These are phyloP conservation scores for Mellilla xanthometata DNA, from an alignment of 2,888 invertebrate genomes.

Conservation along the genomic window DNA sequence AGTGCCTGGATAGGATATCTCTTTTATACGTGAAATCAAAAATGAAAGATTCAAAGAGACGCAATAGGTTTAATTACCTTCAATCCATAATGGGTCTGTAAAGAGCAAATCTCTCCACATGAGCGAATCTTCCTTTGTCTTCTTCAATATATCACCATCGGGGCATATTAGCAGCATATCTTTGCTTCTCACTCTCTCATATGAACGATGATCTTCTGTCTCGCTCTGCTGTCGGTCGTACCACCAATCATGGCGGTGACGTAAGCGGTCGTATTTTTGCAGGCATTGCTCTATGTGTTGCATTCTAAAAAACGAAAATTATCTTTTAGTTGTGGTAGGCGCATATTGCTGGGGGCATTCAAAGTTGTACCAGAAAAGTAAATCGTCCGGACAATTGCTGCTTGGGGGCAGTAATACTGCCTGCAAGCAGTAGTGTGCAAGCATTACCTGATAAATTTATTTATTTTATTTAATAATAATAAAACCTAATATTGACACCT, in stretches of 20 bases:
- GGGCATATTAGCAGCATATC: constrained; percentile 65
- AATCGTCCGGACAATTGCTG: no score
- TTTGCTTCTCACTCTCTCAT: constrained; percentile 56
- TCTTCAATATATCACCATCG: constrained; percentile 58
- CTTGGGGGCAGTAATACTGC: no score
- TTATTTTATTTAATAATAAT: no score
- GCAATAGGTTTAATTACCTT: constrained; percentile 42
- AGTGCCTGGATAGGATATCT: no score
- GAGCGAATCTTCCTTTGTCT: constrained; percentile 58
- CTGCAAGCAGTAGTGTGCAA: no score
- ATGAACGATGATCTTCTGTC: constrained; percentile 23
- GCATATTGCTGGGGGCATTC: no score
- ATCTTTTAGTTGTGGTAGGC: no score
- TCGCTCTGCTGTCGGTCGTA: constrained; percentile 43
- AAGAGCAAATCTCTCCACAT: constrained; percentile 70
- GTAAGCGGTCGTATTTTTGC: constrained; percentile 59
- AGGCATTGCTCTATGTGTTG: constrained; percentile 58
- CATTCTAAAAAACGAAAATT: constrained; percentile 35
- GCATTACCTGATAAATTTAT: no score
- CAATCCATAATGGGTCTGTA: constrained; percentile 63
- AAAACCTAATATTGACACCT: no score
- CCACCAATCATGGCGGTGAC: constrained; percentile 70
- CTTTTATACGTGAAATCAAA: no score
- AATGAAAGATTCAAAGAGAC: no score
- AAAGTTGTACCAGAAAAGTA: no score